These are phyloP conservation scores for Schlechtendalia chinensis DNA, from an alignment of 1,140 invertebrate species.

Conservation along the genomic window DNA sequence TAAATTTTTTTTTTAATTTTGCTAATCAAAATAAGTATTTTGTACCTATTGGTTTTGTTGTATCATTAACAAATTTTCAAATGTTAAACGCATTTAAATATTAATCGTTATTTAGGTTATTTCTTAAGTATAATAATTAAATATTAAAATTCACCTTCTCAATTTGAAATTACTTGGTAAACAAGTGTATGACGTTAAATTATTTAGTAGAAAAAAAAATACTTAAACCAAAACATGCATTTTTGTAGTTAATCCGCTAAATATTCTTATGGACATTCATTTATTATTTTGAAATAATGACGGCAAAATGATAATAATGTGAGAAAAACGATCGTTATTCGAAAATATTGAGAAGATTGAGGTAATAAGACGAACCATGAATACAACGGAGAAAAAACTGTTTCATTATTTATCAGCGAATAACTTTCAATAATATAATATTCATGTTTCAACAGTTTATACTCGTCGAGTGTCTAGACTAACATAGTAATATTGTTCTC, in stretches of 20 bases:
- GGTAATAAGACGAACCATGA: neutral
- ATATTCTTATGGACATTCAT: neutral
- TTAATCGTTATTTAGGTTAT: neutral
- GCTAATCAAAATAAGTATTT: too few relatives aligned
- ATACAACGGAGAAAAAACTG: neutral
- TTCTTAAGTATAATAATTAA: neutral
- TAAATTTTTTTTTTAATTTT: neutral
- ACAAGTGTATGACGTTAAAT: neutral
- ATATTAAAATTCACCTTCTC: neutral
- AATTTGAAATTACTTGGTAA: neutral
- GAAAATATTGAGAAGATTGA: too few relatives aligned
- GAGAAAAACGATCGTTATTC: too few relatives aligned
- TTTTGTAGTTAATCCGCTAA: neutral
- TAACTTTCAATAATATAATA: neutral
- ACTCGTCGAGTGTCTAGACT: too few relatives aligned
- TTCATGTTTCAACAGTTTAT: too few relatives aligned
- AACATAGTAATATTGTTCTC: too few relatives aligned
- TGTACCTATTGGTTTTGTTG: neutral
- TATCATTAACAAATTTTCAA: neutral
- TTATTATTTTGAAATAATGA: neutral
- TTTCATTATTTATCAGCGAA: neutral
- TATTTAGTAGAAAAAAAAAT: neutral
- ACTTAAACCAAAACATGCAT: too few relatives aligned
- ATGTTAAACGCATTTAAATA: neutral
- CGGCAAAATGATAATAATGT: too few relatives aligned